Base-by-base conservation (phyloP, 1,140 invertebrate genomes). In the Aethina tumida region DNA sequence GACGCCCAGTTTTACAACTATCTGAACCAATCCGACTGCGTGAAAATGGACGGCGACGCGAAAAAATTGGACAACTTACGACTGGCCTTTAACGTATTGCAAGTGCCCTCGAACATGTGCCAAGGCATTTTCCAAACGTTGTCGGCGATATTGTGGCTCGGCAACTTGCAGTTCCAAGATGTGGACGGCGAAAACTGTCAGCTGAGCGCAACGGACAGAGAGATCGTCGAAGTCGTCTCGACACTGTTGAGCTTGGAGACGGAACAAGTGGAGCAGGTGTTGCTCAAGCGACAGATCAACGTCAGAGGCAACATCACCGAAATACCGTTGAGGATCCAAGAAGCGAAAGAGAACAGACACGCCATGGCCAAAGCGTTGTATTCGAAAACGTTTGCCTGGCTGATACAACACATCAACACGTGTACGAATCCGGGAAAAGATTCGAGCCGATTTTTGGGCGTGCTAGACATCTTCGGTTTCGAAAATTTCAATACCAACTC, bases 391-490 rank as follows among this genome's bases (percentile, higher is more conserved):
- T 95, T 95, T 65, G 83, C 84, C 3, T 95, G 89, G 89, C 70
- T 95, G 2, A 87, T 95, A 21, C 81, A 84, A 42, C 88, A 92
- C 62, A 92, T 95, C 30, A 94, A 94, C 65, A 85, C 78, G 24
- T 92, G 88, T 52, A 92, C 86, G 10, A 87, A 88, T 65, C 87
- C 88, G 2, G 81, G 84, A 18, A 72, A 82, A 55, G 81, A 88
- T 56, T 77, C 75, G 5, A 71, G 74, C 2, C 68, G 84, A 29
- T 94, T 97, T 56, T 73, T 99, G 5, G 96, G 95, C 12, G 81
- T 93, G 28, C 67, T 97, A 4, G 92, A 97, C 65, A 96, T 97
- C 53, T 97, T 97, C 62, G 93, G 92, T 14, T 97, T 97, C 64
- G 94, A 97, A 67, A 96, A 97, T 66, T 97, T 97, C 62, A 69